A percentile compares a stretch with the other conserved stretches of the same genome.
These are phyloP conservation scores for Taxidea taxus DNA, from an alignment of 2,113 vertebrate genomes.

Conservation along the genomic window DNA sequence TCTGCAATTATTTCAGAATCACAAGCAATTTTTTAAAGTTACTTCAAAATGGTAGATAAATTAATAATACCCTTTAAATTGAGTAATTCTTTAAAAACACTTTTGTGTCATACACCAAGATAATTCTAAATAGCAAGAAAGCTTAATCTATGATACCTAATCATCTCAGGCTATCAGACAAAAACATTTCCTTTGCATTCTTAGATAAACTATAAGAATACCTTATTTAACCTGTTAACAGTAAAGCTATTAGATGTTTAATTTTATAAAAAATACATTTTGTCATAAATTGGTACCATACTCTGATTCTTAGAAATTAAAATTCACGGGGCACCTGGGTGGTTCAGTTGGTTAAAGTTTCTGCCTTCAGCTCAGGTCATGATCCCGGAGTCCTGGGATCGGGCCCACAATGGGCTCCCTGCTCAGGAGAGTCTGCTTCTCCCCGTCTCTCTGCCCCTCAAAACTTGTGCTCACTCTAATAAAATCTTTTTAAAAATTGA, in stretches of 20 bases:
- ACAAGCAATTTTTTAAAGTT: background rate
- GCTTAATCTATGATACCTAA: background rate
- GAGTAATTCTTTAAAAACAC: background rate
- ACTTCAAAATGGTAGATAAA: background rate
- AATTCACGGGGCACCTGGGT: background rate
- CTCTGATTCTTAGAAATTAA: slow-evolving; percentile 23
- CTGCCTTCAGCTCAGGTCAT: background rate
- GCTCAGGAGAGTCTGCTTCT: background rate
- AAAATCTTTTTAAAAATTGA: background rate
- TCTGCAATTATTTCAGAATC: background rate
- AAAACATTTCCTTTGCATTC: background rate
- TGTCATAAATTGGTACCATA: background rate
- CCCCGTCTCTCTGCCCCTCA: background rate
- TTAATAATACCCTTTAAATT: background rate
- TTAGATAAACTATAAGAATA: background rate
- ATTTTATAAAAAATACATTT: slow-evolving; percentile 23
- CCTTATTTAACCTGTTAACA: background rate
- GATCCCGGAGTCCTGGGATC: background rate
- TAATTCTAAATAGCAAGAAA: background rate
- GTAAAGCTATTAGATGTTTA: background rate
- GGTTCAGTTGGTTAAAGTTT: background rate
- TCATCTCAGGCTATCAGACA: background rate
- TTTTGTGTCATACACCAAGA: background rate
- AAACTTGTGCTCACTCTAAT: background rate
- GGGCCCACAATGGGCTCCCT: background rate